Conservation (phyloP, 2,113 vertebrate genomes). For the Natator depressus region DNA sequence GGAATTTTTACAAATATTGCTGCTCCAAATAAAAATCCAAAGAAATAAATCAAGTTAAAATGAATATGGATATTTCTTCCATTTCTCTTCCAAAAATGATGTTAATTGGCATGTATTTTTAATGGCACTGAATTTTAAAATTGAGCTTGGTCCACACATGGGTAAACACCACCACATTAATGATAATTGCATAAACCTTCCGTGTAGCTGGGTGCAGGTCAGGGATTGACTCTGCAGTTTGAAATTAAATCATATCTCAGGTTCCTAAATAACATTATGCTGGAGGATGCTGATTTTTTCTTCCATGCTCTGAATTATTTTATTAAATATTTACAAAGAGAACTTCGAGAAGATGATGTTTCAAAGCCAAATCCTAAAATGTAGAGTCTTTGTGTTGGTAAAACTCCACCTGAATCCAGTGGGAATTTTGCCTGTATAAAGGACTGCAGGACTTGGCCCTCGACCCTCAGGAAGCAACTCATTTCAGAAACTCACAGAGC, state of each 20-base stretch:
- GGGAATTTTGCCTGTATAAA: not conserved
- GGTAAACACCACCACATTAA: slow-evolving; percentile 51
- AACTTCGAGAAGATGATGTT: not conserved
- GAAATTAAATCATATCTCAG: slow-evolving; percentile 41
- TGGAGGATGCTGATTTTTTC: not conserved
- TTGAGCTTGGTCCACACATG: slow-evolving; percentile 28
- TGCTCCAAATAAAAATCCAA: not conserved
- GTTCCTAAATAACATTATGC: not conserved
- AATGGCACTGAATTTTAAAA: slow-evolving; percentile 58
- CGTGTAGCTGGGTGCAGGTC: slow-evolving; percentile 47
- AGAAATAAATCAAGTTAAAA: slow-evolving; percentile 23
- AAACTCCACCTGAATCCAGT: not conserved
- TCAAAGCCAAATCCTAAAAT: slow-evolving; percentile 16
- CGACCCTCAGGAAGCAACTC: not conserved
- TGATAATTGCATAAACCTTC: slow-evolving; percentile 61
- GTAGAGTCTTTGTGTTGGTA: not conserved
- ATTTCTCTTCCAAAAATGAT: slow-evolving; percentile 1
- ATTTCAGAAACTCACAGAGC: not conserved
- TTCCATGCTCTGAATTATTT: not conserved
- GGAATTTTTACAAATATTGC: not conserved
- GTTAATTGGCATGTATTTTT: slow-evolving; percentile 52
- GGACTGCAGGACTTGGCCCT: not conserved
- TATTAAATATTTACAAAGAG: not conserved
- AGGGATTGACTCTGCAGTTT: slow-evolving; percentile 54
- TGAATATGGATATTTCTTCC: slow-evolving; percentile 2